A percentile compares a stretch with the other conserved stretches of the same genome.
phyloP scores from a whole-genome alignment of 2,113 vertebrate species.

The Sterrhoptilus dennistouni region DNA sequence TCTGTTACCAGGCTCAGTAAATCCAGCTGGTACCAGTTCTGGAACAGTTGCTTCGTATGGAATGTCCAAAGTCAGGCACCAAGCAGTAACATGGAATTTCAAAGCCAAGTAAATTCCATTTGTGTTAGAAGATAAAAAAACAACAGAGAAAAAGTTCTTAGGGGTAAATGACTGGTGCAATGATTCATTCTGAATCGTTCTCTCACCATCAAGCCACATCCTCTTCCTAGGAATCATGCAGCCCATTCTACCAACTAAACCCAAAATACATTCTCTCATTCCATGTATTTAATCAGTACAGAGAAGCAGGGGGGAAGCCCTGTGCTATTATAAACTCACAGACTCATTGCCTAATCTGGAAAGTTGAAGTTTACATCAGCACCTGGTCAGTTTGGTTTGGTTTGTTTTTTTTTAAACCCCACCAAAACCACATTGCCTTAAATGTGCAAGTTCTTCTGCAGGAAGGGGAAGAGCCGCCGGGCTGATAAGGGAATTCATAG shows the following conservation, averaged over 20 bases:
- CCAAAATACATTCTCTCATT: accelerated
- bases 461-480: not conserved
- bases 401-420: not conserved
- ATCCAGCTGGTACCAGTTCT: not conserved
- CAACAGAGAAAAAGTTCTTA: not conserved
- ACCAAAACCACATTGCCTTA: not conserved
- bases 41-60: not conserved
- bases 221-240: not conserved
- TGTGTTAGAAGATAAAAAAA: not conserved
- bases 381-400: not conserved
- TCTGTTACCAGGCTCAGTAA: not conserved
- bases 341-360: not conserved
- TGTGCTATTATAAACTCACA: not conserved
- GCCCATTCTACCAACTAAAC: not conserved
- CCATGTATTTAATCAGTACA: not conserved
- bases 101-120: not conserved
- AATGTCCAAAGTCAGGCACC: not conserved
- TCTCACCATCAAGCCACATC: not conserved
- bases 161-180: not conserved
- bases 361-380: not conserved
- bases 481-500: not conserved
- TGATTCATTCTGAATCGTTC: not conserved
- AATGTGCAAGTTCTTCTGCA: not conserved
- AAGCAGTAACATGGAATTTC: not conserved
- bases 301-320: not conserved